These are phyloP conservation scores for Pholis gunnellus DNA, from an alignment of 2,113 vertebrate species.

Conservation along the genomic window DNA sequence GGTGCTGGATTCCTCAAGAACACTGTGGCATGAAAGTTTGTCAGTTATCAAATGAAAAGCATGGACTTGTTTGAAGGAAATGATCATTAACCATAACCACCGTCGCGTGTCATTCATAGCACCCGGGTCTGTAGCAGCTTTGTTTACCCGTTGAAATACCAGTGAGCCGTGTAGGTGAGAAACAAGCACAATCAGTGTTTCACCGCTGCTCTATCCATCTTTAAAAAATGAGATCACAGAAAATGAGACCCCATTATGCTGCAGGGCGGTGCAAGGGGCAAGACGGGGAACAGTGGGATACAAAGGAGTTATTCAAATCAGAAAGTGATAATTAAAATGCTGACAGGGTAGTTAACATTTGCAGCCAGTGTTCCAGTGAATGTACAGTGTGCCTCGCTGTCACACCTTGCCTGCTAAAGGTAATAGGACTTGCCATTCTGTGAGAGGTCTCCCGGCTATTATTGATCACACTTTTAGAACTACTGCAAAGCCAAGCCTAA, in stretches of 20 bases:
- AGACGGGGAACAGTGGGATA: conserved; percentile 15
- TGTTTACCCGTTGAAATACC: not conserved
- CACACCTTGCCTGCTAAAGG: conserved; percentile 41
- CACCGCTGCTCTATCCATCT: conserved; percentile 1
- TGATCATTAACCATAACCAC: not conserved
- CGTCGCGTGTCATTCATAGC: not conserved
- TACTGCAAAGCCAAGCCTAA: not conserved
- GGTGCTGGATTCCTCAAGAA: not conserved
- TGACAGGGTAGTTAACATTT: conserved; percentile 63
- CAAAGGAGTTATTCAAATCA: conserved; percentile 45
- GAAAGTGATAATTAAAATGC: conserved; percentile 63
- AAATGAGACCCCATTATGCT: conserved; percentile 13
- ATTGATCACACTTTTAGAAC: conserved; percentile 13
- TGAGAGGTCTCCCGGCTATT: conserved; percentile 19
- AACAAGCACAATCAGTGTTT: conserved; percentile 11
- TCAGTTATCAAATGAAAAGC: not conserved
- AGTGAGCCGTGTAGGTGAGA: conserved; percentile 1
- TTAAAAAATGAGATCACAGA: not conserved
- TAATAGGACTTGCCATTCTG: conserved; percentile 35
- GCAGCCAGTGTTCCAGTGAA: conserved; percentile 54
- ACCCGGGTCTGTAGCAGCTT: not conserved
- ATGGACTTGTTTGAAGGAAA: not conserved
- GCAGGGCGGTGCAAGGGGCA: not conserved
- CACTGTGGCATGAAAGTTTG: not conserved
- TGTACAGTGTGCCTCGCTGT: conserved; percentile 25